Conservation (phyloP, 2,797 vertebrate species). For the Parauchenoglanis punctatus region DNA sequence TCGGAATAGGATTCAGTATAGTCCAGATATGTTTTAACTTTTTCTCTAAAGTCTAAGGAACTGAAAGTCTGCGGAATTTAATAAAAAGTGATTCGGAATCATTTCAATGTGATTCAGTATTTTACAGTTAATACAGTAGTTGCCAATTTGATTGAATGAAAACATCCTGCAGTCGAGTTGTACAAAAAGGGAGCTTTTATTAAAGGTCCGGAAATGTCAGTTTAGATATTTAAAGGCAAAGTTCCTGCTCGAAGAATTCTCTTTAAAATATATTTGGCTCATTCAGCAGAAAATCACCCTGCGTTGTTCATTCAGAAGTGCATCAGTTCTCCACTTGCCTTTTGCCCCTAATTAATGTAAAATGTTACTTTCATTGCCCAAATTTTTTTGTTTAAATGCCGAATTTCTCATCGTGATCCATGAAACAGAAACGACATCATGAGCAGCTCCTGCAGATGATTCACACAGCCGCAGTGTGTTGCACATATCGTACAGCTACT, state of each 20-base stretch:
- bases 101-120: background rate
- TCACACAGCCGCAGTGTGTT: background rate
- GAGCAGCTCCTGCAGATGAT: background rate
- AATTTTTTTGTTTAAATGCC: background rate
- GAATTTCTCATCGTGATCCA: background rate
- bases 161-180: background rate
- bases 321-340: too few relatives aligned
- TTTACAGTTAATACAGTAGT: too few relatives aligned
- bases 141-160: background rate
- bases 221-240: conserved; percentile 2
- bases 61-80: too few relatives aligned
- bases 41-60: too few relatives aligned
- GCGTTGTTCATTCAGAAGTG: background rate
- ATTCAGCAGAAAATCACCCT: background rate
- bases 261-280: conserved; percentile 13
- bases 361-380: background rate
- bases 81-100: background rate
- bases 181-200: conserved; percentile 14
- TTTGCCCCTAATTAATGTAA: background rate
- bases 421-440: background rate
- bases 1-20: background rate
- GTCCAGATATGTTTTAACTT: too few relatives aligned
- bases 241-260: background rate
- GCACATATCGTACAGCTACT: background rate
- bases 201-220: background rate